Base-by-base conservation (phyloP, 2,113 vertebrate species). In the Phalacrocorax aristotelis region DNA sequence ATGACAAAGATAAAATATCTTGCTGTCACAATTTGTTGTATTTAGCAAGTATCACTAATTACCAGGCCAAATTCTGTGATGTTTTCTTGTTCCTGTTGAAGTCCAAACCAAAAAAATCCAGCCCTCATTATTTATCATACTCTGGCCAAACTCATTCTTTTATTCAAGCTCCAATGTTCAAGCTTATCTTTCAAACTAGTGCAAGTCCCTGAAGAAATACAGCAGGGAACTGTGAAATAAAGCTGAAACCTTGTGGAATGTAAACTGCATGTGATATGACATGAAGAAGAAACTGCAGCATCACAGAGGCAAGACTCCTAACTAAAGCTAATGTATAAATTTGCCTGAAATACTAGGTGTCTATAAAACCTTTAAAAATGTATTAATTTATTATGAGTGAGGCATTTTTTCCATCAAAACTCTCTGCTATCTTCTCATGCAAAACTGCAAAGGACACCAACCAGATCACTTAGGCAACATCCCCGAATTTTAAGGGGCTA, bases 191-290 rank as follows among this genome's bases (percentile, higher is more conserved):
- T 95, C 58, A 81, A 83, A 78, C 86, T 76, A 78, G 84, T 87
- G 84, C 60, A 94, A 77, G 44, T 32, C 61, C n/a, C 66, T 78
- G 38, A 75, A 92, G 61, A 69, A 52, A 23, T 83, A 79, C 34
- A 66, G 49, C 74, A 89, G 83, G 58, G 40, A 90, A 49, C 57
- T 76, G 36, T 86, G 58, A 96, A 91, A 77, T 95, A 89, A 89
- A 94, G 74, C 83, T 85, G 70, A 94, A 94, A 89, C 55, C 80
- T 72, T n/a, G 49, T 83, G 70, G 61, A 93, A 85, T 70, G 87
- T 96, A 88, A 87, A 87, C 81, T 54, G 77, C 54, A 23, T 15
- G 51, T 66, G 55, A 72, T 61, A 58, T 77, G 74, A 49, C 25
- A 70, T 3, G 20, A 74, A 81, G n/a, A 36, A 79, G 42, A 60